Evolutionary conservation across 2,888 invertebrate genomes (phyloP), one percentile per base, ranked within the genome.

Genomic region (Heteropelma amictum): DNA sequence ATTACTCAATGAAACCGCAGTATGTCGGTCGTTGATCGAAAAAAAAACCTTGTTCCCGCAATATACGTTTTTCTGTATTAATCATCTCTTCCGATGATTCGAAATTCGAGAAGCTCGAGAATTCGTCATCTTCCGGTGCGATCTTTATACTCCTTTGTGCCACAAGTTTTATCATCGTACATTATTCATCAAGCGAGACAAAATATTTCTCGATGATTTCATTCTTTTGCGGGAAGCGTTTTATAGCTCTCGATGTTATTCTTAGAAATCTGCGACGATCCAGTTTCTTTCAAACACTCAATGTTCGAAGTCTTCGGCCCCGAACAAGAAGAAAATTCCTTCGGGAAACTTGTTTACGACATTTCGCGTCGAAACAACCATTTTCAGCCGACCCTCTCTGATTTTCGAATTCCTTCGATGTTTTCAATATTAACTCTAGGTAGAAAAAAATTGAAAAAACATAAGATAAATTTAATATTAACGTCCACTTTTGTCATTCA

Each of bases 81-180:
- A 68, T 42, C 38, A 51, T 51, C 63, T 65, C 60, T 60, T 53
- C 58, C 70, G 54, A 74, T 74, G 73, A 74, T 64, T 74, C 73
- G 58, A 12, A 17, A 30, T 33, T 21, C 56, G 23, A 51, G 64
- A 19, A 45, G 38, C 73, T 47, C 58, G 21, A n/a, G 28, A 58
- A 74, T 74, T 74, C 51, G 64, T 74, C 74, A 70, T 28, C 74
- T 70, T 74, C 74, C 74, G 74, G 64, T 42, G 38, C 54, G 72
- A 61, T 72, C 63, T 78, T 72, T 61, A 60, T 69, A 42, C 60
- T 77, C 49, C 73, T 79, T 77, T 73, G 71, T 81, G 79, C 73
- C 72, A 74, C 75, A 33, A 14, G 23, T 53, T 64, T 28, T 45
- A 61, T 35, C 12, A n/a, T 7, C 60, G 14, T 33, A 45, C 63